These are phyloP conservation scores for Epinotia nisella DNA, from an alignment of 2,888 invertebrate genomes.

Conservation along the genomic window DNA sequence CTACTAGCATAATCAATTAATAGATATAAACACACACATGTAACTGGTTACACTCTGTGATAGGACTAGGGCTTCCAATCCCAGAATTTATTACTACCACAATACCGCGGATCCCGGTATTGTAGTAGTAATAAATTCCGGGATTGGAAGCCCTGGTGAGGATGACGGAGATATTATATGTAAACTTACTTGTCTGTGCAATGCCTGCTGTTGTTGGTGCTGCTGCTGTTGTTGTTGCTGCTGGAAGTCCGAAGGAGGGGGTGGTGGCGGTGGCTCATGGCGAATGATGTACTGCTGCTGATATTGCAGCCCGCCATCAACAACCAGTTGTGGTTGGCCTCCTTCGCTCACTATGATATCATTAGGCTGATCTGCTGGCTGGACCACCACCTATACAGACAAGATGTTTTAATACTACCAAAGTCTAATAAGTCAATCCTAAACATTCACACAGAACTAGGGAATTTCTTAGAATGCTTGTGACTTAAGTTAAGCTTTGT, in stretches of 20 bases:
- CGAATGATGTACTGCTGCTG: constrained; percentile 81
- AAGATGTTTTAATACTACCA: constrained; percentile 7
- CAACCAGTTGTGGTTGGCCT: constrained; percentile 75
- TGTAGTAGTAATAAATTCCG: too few relatives aligned
- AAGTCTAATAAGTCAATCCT: background rate
- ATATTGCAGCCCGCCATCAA: constrained; percentile 79
- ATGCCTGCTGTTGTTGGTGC: constrained; percentile 57
- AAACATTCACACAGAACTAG: too few relatives aligned
- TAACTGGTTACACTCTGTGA: background rate
- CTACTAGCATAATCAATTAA: background rate
- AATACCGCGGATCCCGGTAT: too few relatives aligned
- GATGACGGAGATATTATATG: background rate
- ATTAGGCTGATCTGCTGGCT: constrained; percentile 81
- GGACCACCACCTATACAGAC: constrained; percentile 76
- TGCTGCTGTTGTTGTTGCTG: constrained; percentile 52
- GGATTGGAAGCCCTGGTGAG: too few relatives aligned
- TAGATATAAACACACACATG: background rate
- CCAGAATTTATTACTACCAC: too few relatives aligned
- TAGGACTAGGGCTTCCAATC: too few relatives aligned
- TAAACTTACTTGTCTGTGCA: constrained; percentile 68
- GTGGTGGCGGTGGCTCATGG: constrained; percentile 71
- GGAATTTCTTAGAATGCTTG: too few relatives aligned
- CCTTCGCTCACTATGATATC: constrained; percentile 83
- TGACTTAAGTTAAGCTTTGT: background rate
- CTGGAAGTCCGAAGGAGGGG: constrained; percentile 67